Percentiles rank a stretch among this genome's conserved stretches.
These are phyloP conservation scores for Eufriesea mexicana DNA, from an alignment of 1,140 invertebrate genomes.

Conservation along the genomic window DNA sequence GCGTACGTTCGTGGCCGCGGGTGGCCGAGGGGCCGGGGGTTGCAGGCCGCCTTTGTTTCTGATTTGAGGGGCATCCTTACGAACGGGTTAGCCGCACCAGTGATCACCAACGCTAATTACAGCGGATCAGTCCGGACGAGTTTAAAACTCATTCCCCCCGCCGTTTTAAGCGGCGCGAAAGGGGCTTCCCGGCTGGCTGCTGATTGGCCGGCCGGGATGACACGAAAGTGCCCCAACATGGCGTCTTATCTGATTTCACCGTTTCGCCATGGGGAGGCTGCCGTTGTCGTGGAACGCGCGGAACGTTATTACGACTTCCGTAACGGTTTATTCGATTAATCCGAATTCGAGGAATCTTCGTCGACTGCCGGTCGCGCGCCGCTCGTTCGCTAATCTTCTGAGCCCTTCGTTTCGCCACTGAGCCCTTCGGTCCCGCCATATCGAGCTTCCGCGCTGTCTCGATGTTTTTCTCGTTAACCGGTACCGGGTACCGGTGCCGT, in stretches of 20 bases:
- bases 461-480: slow-evolving; percentile 7
- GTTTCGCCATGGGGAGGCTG: slow-evolving; percentile 30
- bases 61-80: slow-evolving; percentile 76
- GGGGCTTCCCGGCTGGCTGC: slow-evolving; percentile 71
- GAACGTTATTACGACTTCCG: slow-evolving; percentile 63
- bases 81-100: slow-evolving; percentile 78
- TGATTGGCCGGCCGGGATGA: slow-evolving; percentile 78
- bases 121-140: slow-evolving; percentile 78
- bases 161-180: slow-evolving; percentile 72
- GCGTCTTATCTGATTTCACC: slow-evolving; percentile 81
- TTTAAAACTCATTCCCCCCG: slow-evolving; percentile 79
- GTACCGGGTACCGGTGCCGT: too few relatives aligned
- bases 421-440: not conserved
- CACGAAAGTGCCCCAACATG: slow-evolving; percentile 81
- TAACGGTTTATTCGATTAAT: slow-evolving; percentile 50
- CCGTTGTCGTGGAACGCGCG: slow-evolving; percentile 4
- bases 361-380: not conserved
- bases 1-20: not conserved
- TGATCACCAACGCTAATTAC: slow-evolving; percentile 81
- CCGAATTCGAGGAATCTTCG: slow-evolving; percentile 43
- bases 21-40: not conserved
- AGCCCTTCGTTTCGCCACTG: slow-evolving; percentile 16
- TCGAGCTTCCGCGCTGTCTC: too few relatives aligned
- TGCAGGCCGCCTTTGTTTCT: slow-evolving; percentile 72
- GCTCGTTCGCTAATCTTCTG: slow-evolving; percentile 30